A percentile compares a stretch with the other conserved stretches of the same genome.
Evolutionary conservation across 2,113 vertebrate genomes (phyloP).

Genomic region (Sturnus vulgaris): DNA sequence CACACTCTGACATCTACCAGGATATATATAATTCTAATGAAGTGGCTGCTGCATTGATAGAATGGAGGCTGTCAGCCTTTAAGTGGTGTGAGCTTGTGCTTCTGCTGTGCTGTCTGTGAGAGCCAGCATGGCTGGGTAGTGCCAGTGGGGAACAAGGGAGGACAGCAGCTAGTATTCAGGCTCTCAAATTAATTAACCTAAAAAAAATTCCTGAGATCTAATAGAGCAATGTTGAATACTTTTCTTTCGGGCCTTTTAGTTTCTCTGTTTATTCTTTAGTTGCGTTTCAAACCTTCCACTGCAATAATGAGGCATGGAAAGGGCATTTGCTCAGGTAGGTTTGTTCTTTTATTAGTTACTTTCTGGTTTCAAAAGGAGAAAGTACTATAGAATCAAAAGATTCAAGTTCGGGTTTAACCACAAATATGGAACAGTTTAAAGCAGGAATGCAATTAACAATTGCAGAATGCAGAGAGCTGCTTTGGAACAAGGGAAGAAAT

Average conservation of each 20-base stretch:
- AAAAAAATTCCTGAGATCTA: neutral
- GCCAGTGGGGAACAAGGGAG: neutral
- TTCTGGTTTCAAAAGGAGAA: neutral
- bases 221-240: neutral
- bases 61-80: neutral
- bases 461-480: neutral
- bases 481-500: neutral
- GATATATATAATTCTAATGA: neutral
- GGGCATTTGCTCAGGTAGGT: neutral
- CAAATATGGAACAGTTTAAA: neutral
- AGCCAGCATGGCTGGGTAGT: neutral
- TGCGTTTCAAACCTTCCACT: neutral
- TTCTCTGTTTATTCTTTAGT: neutral
- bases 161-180: neutral
- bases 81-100: neutral
- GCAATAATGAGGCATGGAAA: neutral
- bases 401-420: neutral
- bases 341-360: neutral
- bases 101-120: neutral
- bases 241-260: neutral
- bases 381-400: neutral
- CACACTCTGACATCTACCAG: neutral
- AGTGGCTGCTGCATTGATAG: neutral
- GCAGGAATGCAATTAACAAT: neutral
- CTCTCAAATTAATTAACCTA: neutral